Percentiles rank a stretch among this genome's conserved stretches.
phyloP scores from a whole-genome alignment of 2,113 vertebrate species.

The Synodontis membranacea region DNA sequence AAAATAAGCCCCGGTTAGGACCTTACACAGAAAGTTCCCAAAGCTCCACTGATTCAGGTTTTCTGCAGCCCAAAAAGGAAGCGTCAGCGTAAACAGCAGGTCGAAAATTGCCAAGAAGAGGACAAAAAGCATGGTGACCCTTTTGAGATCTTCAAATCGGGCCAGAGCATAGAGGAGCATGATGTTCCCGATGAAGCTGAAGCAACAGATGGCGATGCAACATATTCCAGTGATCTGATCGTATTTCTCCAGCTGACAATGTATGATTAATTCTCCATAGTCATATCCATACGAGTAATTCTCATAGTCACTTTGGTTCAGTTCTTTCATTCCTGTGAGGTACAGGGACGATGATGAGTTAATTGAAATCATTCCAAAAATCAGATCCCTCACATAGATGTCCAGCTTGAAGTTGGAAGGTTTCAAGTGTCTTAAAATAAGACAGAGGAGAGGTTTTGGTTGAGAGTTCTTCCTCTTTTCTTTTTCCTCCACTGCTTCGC shows the following conservation, averaged over 20 bases:
- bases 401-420: background rate
- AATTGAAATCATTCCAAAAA: background rate
- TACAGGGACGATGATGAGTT: background rate
- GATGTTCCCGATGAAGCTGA: slow-evolving; percentile 59
- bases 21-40: slow-evolving; percentile 65
- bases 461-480: slow-evolving; percentile 20
- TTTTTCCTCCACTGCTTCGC: background rate
- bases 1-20: slow-evolving; percentile 64
- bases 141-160: slow-evolving; percentile 62
- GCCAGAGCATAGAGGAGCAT: slow-evolving; percentile 57
- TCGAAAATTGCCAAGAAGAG: slow-evolving; percentile 76
- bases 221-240: slow-evolving; percentile 15
- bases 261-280: background rate
- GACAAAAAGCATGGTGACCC: slow-evolving; percentile 73
- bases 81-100: slow-evolving; percentile 70
- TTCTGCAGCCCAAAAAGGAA: slow-evolving; percentile 74
- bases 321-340: background rate
- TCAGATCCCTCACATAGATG: background rate
- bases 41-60: slow-evolving; percentile 70
- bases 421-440: background rate
- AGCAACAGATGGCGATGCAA: slow-evolving; percentile 57
- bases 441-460: background rate
- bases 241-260: slow-evolving; percentile 15
- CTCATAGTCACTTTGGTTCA: background rate
- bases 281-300: background rate